phyloP scores from a whole-genome alignment of 30 jellyfish, hydroid and myxozoan genomes.

The Clytia hemisphaerica region DNA sequence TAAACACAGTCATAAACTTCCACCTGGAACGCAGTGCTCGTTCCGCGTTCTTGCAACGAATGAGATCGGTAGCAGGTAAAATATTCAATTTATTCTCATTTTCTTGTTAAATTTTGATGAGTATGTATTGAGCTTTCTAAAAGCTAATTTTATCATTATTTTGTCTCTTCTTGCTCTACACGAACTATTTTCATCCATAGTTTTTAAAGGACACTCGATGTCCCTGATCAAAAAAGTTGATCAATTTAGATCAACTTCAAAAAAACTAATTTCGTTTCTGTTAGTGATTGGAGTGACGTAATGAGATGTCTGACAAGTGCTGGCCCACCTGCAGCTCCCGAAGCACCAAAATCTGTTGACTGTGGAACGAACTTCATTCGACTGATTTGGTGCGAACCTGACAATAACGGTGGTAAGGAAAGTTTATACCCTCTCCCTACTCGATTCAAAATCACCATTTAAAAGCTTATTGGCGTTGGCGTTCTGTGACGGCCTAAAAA shows the following conservation, averaged over 20 bases:
- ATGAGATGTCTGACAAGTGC: constrained; percentile 93
- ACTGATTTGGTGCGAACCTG: constrained; percentile 81
- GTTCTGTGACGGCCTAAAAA: no score
- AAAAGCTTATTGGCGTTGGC: no score
- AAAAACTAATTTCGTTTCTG: no score
- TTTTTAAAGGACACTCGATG: no score
- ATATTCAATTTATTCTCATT: neutral
- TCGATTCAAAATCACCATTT: neutral
- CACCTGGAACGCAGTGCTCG: constrained; percentile 76
- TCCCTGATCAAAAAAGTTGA: no score
- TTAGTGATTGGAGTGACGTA: constrained; percentile 64
- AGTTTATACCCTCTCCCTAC: neutral
- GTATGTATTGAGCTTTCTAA: neutral
- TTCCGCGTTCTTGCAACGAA: constrained; percentile 68
- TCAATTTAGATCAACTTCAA: no score
- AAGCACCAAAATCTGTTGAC: constrained; percentile 55
- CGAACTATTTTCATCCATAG: no score
- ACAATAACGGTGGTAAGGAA: constrained; percentile 72
- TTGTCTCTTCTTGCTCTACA: no score
- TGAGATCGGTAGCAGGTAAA: constrained; percentile 78
- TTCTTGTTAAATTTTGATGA: neutral
- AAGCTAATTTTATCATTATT: no score
- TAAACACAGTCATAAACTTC: constrained; percentile 68
- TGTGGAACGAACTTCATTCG: constrained; percentile 41
- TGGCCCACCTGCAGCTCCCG: constrained; percentile 90